phyloP scores from a whole-genome alignment of 2,797 vertebrate species.

The Pteropus rufus region DNA sequence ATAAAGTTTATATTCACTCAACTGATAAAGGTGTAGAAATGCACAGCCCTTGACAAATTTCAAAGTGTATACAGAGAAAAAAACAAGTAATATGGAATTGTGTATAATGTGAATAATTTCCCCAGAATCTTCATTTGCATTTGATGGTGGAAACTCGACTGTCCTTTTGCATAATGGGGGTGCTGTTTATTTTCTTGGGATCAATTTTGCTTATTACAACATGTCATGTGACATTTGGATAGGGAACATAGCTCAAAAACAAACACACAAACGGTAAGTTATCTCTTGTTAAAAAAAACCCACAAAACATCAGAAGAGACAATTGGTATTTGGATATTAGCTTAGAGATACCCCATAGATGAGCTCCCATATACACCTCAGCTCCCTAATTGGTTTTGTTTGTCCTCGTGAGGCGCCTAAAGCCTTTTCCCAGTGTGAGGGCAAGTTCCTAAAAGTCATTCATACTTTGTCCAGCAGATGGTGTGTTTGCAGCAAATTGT shows the following conservation, averaged over 20 bases:
- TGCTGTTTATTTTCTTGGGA: conserved; percentile 24
- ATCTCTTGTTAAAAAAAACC: not conserved
- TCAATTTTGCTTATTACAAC: not conserved
- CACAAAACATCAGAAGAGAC: not conserved
- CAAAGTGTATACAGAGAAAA: not conserved
- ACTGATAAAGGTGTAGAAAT: not conserved
- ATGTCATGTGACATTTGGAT: not conserved
- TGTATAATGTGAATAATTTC: not conserved
- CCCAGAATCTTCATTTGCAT: conserved; percentile 1
- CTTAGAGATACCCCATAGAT: not conserved
- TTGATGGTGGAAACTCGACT: not conserved
- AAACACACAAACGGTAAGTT: not conserved
- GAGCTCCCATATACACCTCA: not conserved
- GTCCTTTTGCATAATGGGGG: not conserved
- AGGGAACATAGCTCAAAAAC: not conserved
- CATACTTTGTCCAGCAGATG: conserved; percentile 59
- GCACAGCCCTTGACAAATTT: not conserved
- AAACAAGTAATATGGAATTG: not conserved
- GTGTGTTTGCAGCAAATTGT: conserved; percentile 39
- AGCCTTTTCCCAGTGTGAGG: not conserved
- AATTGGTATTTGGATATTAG: not conserved
- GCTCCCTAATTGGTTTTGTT: not conserved
- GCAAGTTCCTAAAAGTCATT: not conserved
- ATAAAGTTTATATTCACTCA: not conserved
- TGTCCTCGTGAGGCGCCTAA: not conserved